A percentile compares a stretch with the other conserved stretches of the same genome.
Evolutionary conservation across 37 sponge, comb jelly and placozoan species (phyloP).

Genomic region (Cliona cf. orientalis): DNA sequence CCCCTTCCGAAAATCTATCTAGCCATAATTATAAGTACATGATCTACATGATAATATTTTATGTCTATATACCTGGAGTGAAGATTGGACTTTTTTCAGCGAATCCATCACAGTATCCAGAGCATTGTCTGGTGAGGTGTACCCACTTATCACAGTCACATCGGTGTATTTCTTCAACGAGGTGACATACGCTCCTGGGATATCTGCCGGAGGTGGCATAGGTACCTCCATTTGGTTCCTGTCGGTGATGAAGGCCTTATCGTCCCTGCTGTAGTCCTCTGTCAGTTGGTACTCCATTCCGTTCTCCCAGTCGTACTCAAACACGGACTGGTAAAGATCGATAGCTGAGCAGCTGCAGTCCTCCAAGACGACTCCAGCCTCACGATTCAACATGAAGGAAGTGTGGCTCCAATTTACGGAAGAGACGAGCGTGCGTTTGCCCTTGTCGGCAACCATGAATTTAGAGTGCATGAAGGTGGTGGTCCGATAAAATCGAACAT

Average conservation of each 20-base stretch:
- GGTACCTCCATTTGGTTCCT: constrained; percentile 15
- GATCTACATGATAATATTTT: no score
- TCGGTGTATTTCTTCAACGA: constrained; percentile 12
- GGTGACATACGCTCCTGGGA: constrained; percentile 73
- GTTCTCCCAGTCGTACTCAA: constrained; percentile 77
- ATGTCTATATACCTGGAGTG: constrained; percentile 40
- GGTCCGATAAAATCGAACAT: constrained; percentile 63
- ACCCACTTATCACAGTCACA: constrained; percentile 55
- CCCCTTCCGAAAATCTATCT: background rate
- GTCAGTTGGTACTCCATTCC: constrained; percentile 39
- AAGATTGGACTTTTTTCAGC: constrained; percentile 23
- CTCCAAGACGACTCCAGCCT: constrained; percentile 84
- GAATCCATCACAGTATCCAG: constrained; percentile 24
- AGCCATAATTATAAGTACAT: no score
- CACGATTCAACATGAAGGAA: constrained; percentile 84
- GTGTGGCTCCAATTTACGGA: constrained; percentile 91
- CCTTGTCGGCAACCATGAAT: constrained; percentile 77
- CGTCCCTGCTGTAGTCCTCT: constrained; percentile 44
- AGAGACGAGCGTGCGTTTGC: constrained; percentile 74
- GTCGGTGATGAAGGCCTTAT: constrained; percentile 69
- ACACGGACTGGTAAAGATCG: constrained; percentile 66
- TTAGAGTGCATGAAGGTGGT: constrained; percentile 90
- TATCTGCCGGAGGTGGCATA: constrained; percentile 13
- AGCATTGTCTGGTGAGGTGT: constrained; percentile 78
- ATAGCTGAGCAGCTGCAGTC: constrained; percentile 44